These are phyloP conservation scores for Stenodera caucasica DNA, from an alignment of 2,888 invertebrate species.

Conservation along the genomic window DNA sequence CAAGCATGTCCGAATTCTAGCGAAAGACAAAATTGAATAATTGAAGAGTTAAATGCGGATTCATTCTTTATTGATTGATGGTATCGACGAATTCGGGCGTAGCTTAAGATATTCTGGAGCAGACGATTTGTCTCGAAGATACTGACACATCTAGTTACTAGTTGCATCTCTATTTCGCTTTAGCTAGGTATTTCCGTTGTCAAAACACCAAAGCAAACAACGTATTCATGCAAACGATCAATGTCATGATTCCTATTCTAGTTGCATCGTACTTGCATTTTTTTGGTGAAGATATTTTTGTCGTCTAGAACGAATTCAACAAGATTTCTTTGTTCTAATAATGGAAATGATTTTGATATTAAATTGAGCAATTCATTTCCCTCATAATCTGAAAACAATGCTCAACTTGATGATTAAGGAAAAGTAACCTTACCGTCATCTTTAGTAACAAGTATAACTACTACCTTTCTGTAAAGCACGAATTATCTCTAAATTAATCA, in stretches of 20 bases:
- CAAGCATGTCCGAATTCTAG: not conserved
- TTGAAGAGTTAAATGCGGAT: not conserved
- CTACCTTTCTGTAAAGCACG: not conserved
- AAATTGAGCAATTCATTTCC: not conserved
- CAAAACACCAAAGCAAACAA: too few species aligned
- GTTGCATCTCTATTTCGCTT: too few species aligned
- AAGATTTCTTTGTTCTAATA: too few species aligned
- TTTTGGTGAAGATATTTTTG: not conserved
- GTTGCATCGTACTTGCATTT: not conserved
- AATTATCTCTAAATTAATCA: constrained; percentile 29
- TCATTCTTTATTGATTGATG: not conserved
- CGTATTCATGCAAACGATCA: not conserved
- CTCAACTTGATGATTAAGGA: not conserved
- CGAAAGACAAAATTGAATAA: not conserved
- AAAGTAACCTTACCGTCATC: not conserved
- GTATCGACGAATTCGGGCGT: too few species aligned
- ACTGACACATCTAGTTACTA: too few species aligned
- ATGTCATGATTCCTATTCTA: not conserved
- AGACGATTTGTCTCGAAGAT: not conserved
- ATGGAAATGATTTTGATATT: too few species aligned
- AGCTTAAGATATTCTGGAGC: too few species aligned
- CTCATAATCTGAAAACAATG: not conserved
- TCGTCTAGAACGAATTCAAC: too few species aligned
- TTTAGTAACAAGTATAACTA: not conserved
- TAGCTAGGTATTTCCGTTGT: not conserved